These are phyloP conservation scores for Hylia prasina DNA, from an alignment of 2,113 vertebrate species.

Conservation along the genomic window DNA sequence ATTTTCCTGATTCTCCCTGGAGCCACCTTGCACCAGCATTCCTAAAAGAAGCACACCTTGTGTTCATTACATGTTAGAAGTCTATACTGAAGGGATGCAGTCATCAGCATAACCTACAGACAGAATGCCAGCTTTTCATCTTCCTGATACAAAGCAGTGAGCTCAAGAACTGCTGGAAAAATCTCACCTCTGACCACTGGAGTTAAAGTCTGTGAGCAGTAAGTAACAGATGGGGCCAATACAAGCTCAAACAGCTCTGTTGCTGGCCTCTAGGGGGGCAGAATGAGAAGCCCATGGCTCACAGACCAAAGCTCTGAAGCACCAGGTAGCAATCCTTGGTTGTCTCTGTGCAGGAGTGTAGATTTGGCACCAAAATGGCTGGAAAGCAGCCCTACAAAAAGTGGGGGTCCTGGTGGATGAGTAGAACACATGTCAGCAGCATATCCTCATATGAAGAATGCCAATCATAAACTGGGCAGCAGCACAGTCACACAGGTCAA, in stretches of 20 bases:
- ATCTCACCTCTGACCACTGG: neutral
- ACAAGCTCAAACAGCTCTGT: neutral
- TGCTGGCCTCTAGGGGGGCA: neutral
- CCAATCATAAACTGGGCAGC: neutral
- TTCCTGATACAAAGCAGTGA: neutral
- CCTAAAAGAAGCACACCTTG: neutral
- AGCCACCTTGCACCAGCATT: neutral
- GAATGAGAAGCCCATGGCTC: neutral
- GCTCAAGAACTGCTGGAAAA: neutral
- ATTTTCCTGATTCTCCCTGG: neutral
- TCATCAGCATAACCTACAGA: neutral
- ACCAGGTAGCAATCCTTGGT: neutral
- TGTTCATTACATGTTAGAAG: neutral
- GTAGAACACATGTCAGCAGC: neutral
- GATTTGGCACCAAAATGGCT: neutral
- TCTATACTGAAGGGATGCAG: neutral
- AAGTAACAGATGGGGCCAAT: neutral
- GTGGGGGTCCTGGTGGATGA: neutral
- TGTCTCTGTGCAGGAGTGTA: neutral
- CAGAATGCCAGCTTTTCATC: neutral
- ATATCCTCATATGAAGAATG: accelerated
- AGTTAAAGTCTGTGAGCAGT: neutral
- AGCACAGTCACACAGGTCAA: neutral
- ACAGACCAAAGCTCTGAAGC: neutral
- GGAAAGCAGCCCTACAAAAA: neutral